Evolutionary conservation across 37 sponge, comb jelly and placozoan species (phyloP).

Genomic region (Halichondria panicea): DNA sequence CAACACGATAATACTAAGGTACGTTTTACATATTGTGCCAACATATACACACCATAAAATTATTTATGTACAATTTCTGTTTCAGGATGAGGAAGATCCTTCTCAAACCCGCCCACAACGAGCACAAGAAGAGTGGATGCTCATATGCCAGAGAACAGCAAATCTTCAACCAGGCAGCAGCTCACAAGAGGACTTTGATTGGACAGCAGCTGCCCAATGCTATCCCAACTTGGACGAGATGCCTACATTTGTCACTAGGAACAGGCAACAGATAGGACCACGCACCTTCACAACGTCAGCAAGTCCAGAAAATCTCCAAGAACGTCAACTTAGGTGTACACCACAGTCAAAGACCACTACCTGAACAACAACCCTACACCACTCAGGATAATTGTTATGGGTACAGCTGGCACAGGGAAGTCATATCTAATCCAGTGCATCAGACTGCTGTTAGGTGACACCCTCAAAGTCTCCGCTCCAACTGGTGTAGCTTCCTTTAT

Average conservation of each 20-base stretch:
- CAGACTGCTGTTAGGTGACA: constrained; percentile 20
- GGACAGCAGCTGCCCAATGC: constrained; percentile 3
- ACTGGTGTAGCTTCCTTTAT: constrained; percentile 66
- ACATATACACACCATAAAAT: background rate
- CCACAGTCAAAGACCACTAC: constrained; percentile 25
- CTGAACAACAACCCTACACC: background rate
- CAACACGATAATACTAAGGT: background rate
- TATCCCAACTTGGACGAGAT: constrained; percentile 45
- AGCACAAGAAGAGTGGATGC: constrained; percentile 59
- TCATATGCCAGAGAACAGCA: constrained; percentile 26
- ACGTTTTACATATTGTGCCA: background rate
- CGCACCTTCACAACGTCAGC: constrained; percentile 27
- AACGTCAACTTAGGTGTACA: constrained; percentile 46
- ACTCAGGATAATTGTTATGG: constrained; percentile 32
- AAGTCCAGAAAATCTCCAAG: constrained; percentile 27
- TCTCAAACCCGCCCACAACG: background rate
- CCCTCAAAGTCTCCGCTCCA: constrained; percentile 44
- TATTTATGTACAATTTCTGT: background rate
- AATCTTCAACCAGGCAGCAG: background rate
- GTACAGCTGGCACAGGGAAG: constrained; percentile 52
- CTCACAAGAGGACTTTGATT: constrained; percentile 8
- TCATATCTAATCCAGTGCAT: constrained; percentile 55
- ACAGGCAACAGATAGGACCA: background rate
- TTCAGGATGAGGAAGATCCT: constrained; percentile 16
- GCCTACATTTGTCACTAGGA: constrained; percentile 18